phyloP scores from a whole-genome alignment of 2,888 invertebrate species.

The Brachynemurus nebulosus region DNA sequence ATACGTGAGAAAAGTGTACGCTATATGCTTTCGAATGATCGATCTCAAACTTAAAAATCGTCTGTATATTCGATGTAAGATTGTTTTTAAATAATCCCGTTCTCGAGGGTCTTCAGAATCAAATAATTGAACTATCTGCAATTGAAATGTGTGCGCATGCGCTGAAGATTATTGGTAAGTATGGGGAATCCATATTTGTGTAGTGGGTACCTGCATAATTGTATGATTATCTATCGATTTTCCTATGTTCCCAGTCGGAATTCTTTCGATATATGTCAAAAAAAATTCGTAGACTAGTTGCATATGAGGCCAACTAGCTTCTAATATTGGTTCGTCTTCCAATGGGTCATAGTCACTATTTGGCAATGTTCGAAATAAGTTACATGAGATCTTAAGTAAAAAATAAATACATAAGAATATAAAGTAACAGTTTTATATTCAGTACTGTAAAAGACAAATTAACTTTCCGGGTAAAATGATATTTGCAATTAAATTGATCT shows the following conservation, averaged over 20 bases:
- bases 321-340: slow-evolving; percentile 90
- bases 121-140: slow-evolving; percentile 89
- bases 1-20: slow-evolving; percentile 98
- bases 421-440: too few relatives aligned
- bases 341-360: slow-evolving; percentile 88
- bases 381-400: too few relatives aligned
- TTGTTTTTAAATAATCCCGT: slow-evolving; percentile 97
- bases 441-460: too few relatives aligned
- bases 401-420: too few relatives aligned
- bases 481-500: too few relatives aligned
- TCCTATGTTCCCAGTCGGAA: slow-evolving; percentile 87
- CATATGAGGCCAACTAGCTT: slow-evolving; percentile 90
- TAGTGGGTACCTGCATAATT: slow-evolving; percentile 65
- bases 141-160: slow-evolving; percentile 13
- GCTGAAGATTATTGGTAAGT: neutral
- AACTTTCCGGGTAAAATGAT: too few relatives aligned
- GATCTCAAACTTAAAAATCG: slow-evolving; percentile 98
- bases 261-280: slow-evolving; percentile 74
- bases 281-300: slow-evolving; percentile 68
- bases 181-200: too few relatives aligned
- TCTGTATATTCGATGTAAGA: slow-evolving; percentile 98
- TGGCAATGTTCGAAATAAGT: slow-evolving; percentile 78
- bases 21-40: slow-evolving; percentile 99
- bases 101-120: slow-evolving; percentile 99
- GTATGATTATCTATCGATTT: slow-evolving; percentile 92